phyloP scores from a whole-genome alignment of 2,113 vertebrate genomes.

The Psettodes erumei region DNA sequence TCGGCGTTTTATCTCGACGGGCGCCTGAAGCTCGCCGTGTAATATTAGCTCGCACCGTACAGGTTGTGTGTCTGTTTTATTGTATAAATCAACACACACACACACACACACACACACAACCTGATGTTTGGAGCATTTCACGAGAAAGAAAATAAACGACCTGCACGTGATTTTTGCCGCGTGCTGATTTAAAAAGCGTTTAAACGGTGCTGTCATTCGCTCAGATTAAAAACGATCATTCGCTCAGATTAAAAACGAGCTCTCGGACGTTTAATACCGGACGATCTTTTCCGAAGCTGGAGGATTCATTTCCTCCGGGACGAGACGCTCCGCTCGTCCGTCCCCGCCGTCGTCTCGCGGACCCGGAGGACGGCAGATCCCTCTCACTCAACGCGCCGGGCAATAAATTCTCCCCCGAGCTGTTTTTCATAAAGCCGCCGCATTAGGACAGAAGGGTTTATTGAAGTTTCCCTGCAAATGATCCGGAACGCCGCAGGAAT shows the following conservation, averaged over 20 bases:
- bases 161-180: too few relatives aligned
- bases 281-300: too few relatives aligned
- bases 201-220: too few relatives aligned
- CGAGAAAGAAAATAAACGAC: too few relatives aligned
- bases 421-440: conserved; percentile 33
- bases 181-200: too few relatives aligned
- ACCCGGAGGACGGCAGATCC: conserved; percentile 21
- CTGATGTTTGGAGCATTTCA: not conserved
- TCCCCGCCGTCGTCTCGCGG: conserved; percentile 3
- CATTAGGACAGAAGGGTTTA: conserved; percentile 38
- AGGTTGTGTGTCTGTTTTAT: not conserved
- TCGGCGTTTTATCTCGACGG: conserved; percentile 40
- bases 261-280: too few relatives aligned
- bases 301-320: too few relatives aligned
- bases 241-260: too few relatives aligned
- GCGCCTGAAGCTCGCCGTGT: conserved; percentile 14
- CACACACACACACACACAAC: too few relatives aligned
- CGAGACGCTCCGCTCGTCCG: too few relatives aligned
- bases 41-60: conserved; percentile 14
- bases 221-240: too few relatives aligned
- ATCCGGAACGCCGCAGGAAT: conserved; percentile 55
- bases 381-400: conserved; percentile 42
- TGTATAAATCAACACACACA: too few relatives aligned
- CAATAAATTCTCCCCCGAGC: conserved; percentile 35
- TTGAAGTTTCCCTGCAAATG: conserved; percentile 44